These are phyloP conservation scores for Coreius guichenoti DNA, from an alignment of 2,797 vertebrate species.

Conservation along the genomic window DNA sequence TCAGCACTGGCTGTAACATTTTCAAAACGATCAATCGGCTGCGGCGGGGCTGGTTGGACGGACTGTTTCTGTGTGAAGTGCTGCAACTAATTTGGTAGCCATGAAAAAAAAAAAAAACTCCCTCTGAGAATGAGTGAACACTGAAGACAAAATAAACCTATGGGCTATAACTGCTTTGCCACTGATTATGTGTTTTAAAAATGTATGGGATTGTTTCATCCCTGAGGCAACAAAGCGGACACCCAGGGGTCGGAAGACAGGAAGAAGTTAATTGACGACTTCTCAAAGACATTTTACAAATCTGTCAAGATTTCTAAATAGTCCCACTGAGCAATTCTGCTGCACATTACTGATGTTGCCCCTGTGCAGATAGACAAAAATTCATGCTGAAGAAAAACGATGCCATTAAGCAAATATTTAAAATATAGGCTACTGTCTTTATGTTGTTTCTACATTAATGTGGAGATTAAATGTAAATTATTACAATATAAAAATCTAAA, in stretches of 20 bases:
- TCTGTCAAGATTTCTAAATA: conserved; percentile 1
- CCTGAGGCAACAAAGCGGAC: background rate
- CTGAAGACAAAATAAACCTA: background rate
- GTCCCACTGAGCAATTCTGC: background rate
- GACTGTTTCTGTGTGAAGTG: conserved; percentile 24
- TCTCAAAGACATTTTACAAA: background rate
- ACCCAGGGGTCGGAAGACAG: background rate
- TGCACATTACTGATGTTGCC: background rate
- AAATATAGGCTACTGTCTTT: too few species aligned
- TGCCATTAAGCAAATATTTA: too few species aligned
- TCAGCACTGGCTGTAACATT: conserved; percentile 56
- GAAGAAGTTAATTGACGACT: background rate
- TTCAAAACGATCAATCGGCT: conserved; percentile 17
- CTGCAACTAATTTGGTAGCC: conserved; percentile 26
- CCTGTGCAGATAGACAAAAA: background rate
- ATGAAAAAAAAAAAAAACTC: background rate
- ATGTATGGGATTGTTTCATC: background rate
- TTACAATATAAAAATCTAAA: too few species aligned
- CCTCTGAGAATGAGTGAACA: background rate
- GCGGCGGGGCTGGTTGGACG: background rate
- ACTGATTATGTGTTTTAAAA: background rate
- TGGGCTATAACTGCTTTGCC: background rate
- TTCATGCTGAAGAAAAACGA: background rate
- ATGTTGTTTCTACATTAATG: too few species aligned
- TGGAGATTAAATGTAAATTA: too few species aligned